Conservation (phyloP, 2,797 vertebrate species). For the Florisuga fusca region DNA sequence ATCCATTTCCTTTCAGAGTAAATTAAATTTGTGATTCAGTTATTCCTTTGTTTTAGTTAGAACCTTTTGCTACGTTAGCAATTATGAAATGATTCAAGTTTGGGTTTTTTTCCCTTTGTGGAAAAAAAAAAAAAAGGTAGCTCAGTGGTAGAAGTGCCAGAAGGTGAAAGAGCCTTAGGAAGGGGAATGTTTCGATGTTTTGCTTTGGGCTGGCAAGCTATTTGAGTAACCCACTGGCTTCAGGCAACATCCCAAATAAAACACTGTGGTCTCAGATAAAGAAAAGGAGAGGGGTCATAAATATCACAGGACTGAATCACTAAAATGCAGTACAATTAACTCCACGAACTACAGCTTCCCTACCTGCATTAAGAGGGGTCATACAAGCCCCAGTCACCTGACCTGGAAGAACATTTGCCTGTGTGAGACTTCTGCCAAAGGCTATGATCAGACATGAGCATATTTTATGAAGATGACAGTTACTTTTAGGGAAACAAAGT, state of each 20-base stretch:
- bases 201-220: neutral
- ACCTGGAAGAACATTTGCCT: neutral
- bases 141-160: fast-evolving
- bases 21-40: neutral
- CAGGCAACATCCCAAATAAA: neutral
- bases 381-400: neutral
- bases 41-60: neutral
- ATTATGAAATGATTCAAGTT: neutral
- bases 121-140: neutral
- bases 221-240: neutral
- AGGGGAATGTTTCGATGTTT: neutral
- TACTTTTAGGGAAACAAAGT: neutral
- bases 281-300: neutral
- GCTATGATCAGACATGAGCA: neutral
- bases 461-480: neutral
- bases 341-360: neutral
- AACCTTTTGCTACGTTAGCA: neutral
- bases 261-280: neutral
- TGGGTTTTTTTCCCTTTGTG: fast-evolving
- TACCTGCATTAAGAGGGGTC: neutral
- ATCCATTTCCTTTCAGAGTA: neutral
- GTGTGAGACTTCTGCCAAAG: neutral
- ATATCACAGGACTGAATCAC: neutral
- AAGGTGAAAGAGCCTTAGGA: neutral
- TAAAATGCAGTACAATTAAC: neutral